phyloP scores from a whole-genome alignment of 2,888 invertebrate genomes.

The Drosophila putrida region DNA sequence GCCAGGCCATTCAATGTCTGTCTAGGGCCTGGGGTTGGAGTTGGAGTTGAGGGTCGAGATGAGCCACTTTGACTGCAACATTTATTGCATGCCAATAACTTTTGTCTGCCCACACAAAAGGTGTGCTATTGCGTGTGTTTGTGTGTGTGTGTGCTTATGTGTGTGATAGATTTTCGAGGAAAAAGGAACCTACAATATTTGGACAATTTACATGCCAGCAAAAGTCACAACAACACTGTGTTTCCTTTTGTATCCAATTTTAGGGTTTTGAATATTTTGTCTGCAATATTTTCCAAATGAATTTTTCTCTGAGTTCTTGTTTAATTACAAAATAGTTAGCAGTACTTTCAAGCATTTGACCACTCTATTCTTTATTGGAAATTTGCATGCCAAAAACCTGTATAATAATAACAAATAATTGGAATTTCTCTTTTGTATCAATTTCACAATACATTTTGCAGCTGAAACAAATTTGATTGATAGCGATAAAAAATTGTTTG shows the following conservation, averaged over 20 bases:
- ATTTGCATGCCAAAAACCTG: neutral
- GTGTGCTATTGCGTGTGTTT: conserved; percentile 4
- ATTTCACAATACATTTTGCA: neutral
- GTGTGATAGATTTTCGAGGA: neutral
- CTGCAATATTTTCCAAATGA: neutral
- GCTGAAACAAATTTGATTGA: neutral
- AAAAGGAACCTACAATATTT: conserved; percentile 42
- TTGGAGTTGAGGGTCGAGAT: conserved; percentile 24
- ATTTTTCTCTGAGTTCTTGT: conserved; percentile 6
- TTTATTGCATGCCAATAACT: conserved; percentile 77
- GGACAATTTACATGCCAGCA: conserved; percentile 47
- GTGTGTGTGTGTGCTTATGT: neutral
- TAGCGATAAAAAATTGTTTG: conserved; percentile 8
- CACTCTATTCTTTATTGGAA: conserved; percentile 2
- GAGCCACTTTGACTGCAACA: conserved; percentile 57
- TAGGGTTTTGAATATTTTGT: conserved; percentile 11
- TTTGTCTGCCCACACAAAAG: conserved; percentile 32
- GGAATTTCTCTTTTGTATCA: neutral
- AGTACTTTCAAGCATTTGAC: conserved; percentile 9
- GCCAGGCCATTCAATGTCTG: conserved; percentile 35
- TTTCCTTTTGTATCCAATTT: conserved; percentile 47
- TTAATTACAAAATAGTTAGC: conserved; percentile 16
- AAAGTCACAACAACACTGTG: conserved; percentile 6
- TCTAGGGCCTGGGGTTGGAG: conserved; percentile 6
- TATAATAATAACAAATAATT: neutral